Conservation (phyloP, 1,140 invertebrate genomes). For the Scaptodrosophila lebanonensis region DNA sequence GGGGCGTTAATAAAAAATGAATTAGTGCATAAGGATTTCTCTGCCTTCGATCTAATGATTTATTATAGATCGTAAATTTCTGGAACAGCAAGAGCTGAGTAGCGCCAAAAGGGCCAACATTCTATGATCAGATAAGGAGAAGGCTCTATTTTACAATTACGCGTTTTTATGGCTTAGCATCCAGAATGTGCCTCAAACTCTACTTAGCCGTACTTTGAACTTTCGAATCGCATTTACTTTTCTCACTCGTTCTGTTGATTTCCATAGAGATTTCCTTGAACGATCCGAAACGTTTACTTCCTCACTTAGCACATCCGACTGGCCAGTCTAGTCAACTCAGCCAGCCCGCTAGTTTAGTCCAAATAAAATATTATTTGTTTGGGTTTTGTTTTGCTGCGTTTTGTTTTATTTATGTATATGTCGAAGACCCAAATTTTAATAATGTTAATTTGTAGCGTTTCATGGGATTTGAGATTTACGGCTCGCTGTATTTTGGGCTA, state of each 20-base stretch:
- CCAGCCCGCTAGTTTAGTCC: conserved; percentile 54
- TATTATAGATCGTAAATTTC: conserved; percentile 65
- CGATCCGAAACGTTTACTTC: conserved; percentile 42
- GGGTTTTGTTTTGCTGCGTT: conserved; percentile 42
- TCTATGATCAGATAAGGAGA: conserved; percentile 37
- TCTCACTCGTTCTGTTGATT: conserved; percentile 21
- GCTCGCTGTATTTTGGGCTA: conserved; percentile 33
- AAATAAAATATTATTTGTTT: conserved; percentile 68
- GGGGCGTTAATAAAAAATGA: conserved; percentile 69
- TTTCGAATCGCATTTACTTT: conserved; percentile 21
- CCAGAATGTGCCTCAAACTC: too few species aligned
- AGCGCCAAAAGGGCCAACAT: conserved; percentile 24
- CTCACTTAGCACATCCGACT: conserved; percentile 54
- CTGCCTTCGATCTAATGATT: conserved; percentile 44
- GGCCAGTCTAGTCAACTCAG: conserved; percentile 1
- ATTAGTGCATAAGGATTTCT: conserved; percentile 56
- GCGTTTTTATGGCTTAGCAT: too few species aligned
- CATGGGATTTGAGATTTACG: conserved; percentile 67
- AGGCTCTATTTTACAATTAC: too few species aligned
- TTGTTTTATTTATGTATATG: conserved; percentile 53
- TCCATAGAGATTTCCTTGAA: conserved; percentile 30
- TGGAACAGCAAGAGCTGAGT: conserved; percentile 20
- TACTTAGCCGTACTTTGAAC: conserved; percentile 15
- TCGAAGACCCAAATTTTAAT: conserved; percentile 73
- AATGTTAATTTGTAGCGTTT: conserved; percentile 70